Percentiles rank a stretch among this genome's conserved stretches.
These are phyloP conservation scores for Anoplophora glabripennis DNA, from an alignment of 1,140 invertebrate genomes.

Conservation along the genomic window DNA sequence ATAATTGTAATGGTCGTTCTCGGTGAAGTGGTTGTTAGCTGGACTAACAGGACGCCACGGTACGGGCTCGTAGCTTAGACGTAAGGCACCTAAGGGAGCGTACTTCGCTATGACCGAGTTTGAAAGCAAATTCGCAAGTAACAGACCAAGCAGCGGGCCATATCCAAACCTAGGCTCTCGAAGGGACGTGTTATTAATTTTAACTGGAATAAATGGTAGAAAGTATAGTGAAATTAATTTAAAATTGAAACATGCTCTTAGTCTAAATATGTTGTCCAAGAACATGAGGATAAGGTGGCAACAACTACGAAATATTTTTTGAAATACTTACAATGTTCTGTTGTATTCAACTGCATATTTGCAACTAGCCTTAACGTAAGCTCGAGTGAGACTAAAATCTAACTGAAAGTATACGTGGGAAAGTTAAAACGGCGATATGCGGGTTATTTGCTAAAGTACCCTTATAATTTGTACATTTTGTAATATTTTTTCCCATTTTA, in stretches of 20 bases:
- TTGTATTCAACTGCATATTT: conserved; percentile 10
- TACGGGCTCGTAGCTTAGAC: conserved; percentile 10
- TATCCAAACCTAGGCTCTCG: conserved; percentile 18
- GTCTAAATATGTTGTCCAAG: neutral
- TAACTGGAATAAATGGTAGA: neutral
- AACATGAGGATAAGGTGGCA: too few relatives aligned
- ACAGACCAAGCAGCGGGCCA: conserved; percentile 12
- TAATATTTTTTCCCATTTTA: conserved; percentile 1
- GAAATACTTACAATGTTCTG: conserved; percentile 1
- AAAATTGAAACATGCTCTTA: neutral
- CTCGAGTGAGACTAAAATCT: neutral
- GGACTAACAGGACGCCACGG: conserved; percentile 1
- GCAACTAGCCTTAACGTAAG: neutral
- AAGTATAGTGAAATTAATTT: neutral
- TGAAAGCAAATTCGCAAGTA: conserved; percentile 16
- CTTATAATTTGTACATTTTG: conserved; percentile 9
- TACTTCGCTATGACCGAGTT: conserved; percentile 9
- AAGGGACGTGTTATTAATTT: neutral
- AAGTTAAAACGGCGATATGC: conserved; percentile 12
- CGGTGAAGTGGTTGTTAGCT: neutral
- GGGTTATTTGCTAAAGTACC: conserved; percentile 19
- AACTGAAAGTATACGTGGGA: conserved; percentile 9
- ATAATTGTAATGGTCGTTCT: neutral
- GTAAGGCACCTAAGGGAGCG: conserved; percentile 11
- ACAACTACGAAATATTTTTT: neutral